Percentiles rank a stretch among this genome's conserved stretches.
phyloP scores from a whole-genome alignment of 2,113 vertebrate species.

The Telmatochromis bifrenatus region DNA sequence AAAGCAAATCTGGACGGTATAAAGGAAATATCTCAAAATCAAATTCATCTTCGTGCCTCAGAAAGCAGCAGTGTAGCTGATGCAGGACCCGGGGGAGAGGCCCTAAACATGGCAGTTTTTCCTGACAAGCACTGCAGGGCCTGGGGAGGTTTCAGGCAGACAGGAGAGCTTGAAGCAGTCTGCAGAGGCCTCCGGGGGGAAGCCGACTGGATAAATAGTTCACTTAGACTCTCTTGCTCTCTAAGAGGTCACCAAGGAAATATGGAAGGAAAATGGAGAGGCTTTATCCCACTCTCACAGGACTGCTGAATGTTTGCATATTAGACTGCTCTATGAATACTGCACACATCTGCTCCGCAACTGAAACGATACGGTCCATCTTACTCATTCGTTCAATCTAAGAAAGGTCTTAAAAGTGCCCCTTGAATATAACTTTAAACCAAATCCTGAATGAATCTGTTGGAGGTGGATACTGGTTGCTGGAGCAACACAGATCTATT shows the following conservation, averaged over 20 bases:
- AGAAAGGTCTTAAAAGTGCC: neutral
- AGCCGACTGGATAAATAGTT: conserved; percentile 50
- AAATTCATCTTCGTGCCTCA: conserved; percentile 23
- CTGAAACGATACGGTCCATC: conserved; percentile 4
- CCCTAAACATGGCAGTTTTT: conserved; percentile 72
- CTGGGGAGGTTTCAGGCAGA: conserved; percentile 50
- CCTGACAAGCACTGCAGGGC: conserved; percentile 62
- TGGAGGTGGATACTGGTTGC: neutral
- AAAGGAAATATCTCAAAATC: conserved; percentile 52
- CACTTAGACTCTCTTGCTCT: conserved; percentile 60
- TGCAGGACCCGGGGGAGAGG: conserved; percentile 55
- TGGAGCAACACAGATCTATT: conserved; percentile 24
- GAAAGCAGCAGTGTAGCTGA: conserved; percentile 7
- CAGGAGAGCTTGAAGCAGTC: conserved; percentile 44
- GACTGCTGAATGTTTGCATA: conserved; percentile 33
- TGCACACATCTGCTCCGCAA: neutral
- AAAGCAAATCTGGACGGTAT: conserved; percentile 49
- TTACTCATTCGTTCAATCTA: neutral
- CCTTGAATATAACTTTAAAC: neutral
- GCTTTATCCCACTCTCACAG: conserved; percentile 32
- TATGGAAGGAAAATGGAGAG: conserved; percentile 22
- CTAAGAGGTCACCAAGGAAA: conserved; percentile 66
- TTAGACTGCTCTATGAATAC: conserved; percentile 43
- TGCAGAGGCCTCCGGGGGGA: conserved; percentile 32
- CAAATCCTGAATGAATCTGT: neutral